Conservation (phyloP, 2,113 vertebrate genomes). For the Chamaea fasciata region DNA sequence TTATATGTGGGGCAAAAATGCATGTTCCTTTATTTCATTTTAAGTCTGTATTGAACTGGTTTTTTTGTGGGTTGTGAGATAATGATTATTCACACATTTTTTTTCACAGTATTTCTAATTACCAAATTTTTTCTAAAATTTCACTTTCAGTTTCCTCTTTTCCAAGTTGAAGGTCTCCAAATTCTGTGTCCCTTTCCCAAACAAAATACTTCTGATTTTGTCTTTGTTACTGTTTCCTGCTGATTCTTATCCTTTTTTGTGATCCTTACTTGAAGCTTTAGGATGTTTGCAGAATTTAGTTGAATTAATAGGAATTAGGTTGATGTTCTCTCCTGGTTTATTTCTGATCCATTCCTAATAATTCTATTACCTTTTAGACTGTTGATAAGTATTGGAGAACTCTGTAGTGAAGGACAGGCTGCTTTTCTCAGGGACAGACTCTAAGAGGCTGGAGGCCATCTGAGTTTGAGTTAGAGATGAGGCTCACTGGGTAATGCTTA, state of each 20-base stretch:
- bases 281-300: background rate
- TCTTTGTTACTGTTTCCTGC: background rate
- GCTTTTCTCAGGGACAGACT: background rate
- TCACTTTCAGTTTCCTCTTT: background rate
- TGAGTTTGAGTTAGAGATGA: background rate
- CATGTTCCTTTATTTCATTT: background rate
- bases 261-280: background rate
- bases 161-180: background rate
- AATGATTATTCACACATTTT: background rate
- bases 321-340: background rate
- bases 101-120: background rate
- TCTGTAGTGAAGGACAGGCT: background rate
- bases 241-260: background rate
- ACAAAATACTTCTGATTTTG: background rate
- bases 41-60: background rate
- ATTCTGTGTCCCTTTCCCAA: background rate
- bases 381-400: background rate
- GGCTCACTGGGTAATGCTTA: background rate
- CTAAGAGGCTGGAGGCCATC: background rate
- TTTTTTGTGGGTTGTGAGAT: background rate
- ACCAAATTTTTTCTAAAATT: background rate
- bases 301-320: background rate
- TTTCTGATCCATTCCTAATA: background rate
- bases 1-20: background rate
- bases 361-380: background rate